These are phyloP conservation scores for Malurus cyaneus DNA, from an alignment of 2,113 vertebrate genomes.

Conservation along the genomic window DNA sequence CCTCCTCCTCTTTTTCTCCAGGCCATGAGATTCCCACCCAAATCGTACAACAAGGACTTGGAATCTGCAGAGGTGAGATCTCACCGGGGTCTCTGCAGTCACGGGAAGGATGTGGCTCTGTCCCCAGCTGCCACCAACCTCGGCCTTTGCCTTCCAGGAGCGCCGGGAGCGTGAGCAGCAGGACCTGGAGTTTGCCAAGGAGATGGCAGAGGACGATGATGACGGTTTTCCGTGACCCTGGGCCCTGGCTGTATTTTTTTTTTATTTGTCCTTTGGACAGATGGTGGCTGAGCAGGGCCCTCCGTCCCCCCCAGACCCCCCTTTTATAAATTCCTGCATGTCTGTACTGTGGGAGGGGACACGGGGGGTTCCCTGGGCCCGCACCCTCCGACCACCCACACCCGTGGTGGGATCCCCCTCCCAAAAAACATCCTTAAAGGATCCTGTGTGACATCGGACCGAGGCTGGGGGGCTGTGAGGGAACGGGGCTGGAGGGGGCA, in stretches of 20 bases:
- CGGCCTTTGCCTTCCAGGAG: conserved; percentile 76
- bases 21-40: conserved; percentile 98
- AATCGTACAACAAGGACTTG: conserved; percentile 99
- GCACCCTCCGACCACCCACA: background rate
- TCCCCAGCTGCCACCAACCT: background rate
- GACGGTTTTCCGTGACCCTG: conserved; percentile 91
- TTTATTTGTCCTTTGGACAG: conserved; percentile 33
- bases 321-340: conserved; percentile 66
- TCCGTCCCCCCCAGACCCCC: background rate
- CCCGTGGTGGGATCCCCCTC: background rate
- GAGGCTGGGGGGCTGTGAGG: background rate
- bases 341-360: conserved; percentile 20
- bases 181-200: conserved; percentile 97
- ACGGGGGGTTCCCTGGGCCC: background rate
- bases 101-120: rapidly evolving
- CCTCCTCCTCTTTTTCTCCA: conserved; percentile 28
- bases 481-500: conserved; percentile 1
- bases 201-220: conserved; percentile 97
- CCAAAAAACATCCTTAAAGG: conserved; percentile 10
- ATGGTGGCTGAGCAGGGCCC: conserved; percentile 28
- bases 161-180: conserved; percentile 96
- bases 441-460: background rate
- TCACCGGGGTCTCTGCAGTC: rapidly evolving
- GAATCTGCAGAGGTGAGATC: conserved; percentile 94
- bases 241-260: conserved; percentile 43